Evolutionary conservation across 2,797 vertebrate species (phyloP).

Genomic region (Ctenosaura bakeri): DNA sequence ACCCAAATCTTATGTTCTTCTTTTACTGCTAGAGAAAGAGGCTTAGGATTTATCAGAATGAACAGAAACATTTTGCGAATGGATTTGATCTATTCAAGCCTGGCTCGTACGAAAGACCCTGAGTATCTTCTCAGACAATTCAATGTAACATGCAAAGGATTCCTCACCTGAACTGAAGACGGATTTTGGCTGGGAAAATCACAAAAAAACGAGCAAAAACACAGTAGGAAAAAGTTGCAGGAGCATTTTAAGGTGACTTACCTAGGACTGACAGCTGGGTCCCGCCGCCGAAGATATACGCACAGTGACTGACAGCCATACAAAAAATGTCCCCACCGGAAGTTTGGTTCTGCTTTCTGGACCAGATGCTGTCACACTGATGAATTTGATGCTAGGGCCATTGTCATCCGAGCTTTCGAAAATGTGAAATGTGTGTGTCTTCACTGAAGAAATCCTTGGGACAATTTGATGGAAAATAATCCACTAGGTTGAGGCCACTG

Average conservation of each 20-base stretch:
- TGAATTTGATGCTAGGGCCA: rapidly evolving
- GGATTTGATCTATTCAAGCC: not conserved
- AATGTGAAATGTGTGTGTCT: not conserved
- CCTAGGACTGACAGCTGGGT: not conserved
- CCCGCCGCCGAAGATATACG: not conserved
- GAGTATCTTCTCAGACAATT: not conserved
- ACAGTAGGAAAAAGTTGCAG: not conserved
- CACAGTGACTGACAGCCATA: not conserved
- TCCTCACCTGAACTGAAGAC: not conserved
- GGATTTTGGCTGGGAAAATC: not conserved
- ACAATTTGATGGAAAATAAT: not conserved
- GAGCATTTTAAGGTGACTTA: slow-evolving; percentile 37
- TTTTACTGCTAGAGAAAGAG: not conserved
- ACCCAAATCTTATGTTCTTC: not conserved
- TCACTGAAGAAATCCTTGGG: not conserved
- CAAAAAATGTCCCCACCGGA: slow-evolving; percentile 37
- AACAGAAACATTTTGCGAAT: not conserved
- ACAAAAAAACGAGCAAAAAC: not conserved
- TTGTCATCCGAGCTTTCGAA: not conserved
- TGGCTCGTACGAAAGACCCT: not conserved
- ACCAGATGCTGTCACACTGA: not conserved
- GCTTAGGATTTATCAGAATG: not conserved
- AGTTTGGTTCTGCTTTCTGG: not conserved
- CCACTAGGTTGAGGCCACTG: not conserved
- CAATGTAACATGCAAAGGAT: not conserved